Conservation (phyloP, 2,113 vertebrate genomes). For the Orycteropus afer region DNA sequence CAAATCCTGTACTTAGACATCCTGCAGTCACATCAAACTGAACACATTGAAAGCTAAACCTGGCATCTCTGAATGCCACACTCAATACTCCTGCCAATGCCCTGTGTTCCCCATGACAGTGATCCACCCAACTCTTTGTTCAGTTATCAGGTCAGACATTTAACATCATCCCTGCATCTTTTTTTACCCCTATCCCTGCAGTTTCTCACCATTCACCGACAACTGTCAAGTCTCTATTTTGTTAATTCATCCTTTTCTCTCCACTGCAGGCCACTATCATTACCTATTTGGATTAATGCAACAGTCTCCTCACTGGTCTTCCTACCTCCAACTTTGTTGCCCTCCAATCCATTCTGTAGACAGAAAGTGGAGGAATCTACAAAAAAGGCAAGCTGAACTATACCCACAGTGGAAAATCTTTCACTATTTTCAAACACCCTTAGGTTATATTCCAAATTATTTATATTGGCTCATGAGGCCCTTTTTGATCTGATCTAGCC, state of each 20-base stretch:
- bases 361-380: neutral
- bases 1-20: neutral
- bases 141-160: neutral
- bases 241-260: neutral
- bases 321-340: neutral
- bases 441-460: neutral
- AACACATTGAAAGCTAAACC: neutral
- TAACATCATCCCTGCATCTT: too few relatives aligned
- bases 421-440: neutral
- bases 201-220: neutral
- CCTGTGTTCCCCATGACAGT: neutral
- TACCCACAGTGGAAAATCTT: neutral
- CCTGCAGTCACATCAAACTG: neutral
- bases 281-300: neutral
- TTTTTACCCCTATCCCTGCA: neutral
- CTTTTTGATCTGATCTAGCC: neutral
- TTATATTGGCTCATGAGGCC: neutral
- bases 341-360: neutral
- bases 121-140: neutral
- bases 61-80: neutral
- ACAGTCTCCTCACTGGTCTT: neutral
- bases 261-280: neutral
- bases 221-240: neutral
- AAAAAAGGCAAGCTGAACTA: neutral
- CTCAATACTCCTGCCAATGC: neutral